These are phyloP conservation scores for Drosophila subsilvestris DNA, from an alignment of 2,888 invertebrate species.

Conservation along the genomic window DNA sequence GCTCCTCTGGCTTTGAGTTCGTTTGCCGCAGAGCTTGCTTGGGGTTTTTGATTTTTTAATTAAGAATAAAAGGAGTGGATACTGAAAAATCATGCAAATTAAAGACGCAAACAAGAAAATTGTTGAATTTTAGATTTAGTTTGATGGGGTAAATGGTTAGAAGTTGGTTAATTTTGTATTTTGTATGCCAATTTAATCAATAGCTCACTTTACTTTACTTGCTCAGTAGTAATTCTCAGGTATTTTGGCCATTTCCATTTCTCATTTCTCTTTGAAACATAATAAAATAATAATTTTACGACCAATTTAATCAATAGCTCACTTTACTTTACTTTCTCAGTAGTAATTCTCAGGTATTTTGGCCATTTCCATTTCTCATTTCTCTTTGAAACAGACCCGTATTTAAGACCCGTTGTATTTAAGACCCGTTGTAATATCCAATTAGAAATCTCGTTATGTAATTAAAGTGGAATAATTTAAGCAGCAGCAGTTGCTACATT, in stretches of 20 bases:
- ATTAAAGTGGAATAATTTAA: constrained; percentile 49
- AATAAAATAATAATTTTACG: too few species aligned
- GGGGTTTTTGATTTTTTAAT: constrained; percentile 25
- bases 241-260: too few species aligned
- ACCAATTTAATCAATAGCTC: too few species aligned
- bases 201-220: background rate
- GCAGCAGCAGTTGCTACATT: constrained; percentile 12
- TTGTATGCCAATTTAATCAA: background rate
- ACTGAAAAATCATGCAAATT: background rate
- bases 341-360: too few species aligned
- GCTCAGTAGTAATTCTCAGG: too few species aligned
- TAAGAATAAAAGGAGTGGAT: background rate
- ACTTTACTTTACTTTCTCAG: too few species aligned
- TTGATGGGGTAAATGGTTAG: background rate
- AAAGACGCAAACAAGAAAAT: background rate
- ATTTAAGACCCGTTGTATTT: constrained; percentile 13
- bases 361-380: too few species aligned
- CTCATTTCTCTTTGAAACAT: too few species aligned
- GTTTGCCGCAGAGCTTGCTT: constrained; percentile 9
- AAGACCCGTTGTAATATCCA: constrained; percentile 9
- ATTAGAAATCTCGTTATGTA: constrained; percentile 48
- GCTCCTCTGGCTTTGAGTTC: constrained; percentile 22
- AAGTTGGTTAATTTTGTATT: background rate
- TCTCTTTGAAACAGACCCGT: too few species aligned
- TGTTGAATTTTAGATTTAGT: background rate